phyloP scores from a whole-genome alignment of 64 coral and sea anemone genomes.

The Stichodactyla helianthus region DNA sequence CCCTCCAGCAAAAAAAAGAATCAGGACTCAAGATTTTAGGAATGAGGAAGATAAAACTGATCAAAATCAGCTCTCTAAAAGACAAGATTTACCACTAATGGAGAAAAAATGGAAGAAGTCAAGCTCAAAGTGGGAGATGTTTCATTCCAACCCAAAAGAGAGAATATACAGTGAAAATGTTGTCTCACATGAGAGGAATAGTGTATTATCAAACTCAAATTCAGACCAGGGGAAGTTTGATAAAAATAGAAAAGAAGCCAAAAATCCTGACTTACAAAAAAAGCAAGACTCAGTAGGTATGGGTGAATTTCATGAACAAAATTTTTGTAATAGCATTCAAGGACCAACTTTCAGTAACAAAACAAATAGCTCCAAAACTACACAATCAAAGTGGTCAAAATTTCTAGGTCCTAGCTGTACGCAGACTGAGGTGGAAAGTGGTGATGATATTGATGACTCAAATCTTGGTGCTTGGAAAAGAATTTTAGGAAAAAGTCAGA shows the following conservation, averaged over 20 bases:
- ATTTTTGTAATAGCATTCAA: too few relatives aligned
- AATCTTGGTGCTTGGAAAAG: background rate
- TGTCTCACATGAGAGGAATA: background rate
- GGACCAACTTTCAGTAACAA: too few relatives aligned
- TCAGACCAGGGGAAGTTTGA: background rate
- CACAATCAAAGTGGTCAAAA: slow-evolving; percentile 1
- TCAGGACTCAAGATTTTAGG: background rate
- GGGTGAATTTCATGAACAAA: too few relatives aligned
- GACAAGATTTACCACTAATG: background rate
- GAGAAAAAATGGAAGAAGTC: background rate
- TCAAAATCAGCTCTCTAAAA: background rate
- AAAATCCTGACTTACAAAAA: too few relatives aligned
- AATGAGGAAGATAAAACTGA: background rate
- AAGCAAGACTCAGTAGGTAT: too few relatives aligned
- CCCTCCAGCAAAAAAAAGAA: background rate
- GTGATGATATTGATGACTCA: background rate
- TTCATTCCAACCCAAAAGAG: background rate
- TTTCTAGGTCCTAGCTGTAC: background rate
- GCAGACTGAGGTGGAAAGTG: background rate
- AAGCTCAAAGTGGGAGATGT: background rate
- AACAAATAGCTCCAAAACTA: background rate
- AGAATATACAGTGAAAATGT: background rate
- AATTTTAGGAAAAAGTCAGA: background rate
- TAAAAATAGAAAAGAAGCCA: too few relatives aligned
- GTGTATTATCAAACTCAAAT: background rate